A percentile compares a stretch with the other conserved stretches of the same genome.
These are phyloP conservation scores for Strigamia transsilvanica DNA, from an alignment of 2,888 invertebrate genomes.

Conservation along the genomic window DNA sequence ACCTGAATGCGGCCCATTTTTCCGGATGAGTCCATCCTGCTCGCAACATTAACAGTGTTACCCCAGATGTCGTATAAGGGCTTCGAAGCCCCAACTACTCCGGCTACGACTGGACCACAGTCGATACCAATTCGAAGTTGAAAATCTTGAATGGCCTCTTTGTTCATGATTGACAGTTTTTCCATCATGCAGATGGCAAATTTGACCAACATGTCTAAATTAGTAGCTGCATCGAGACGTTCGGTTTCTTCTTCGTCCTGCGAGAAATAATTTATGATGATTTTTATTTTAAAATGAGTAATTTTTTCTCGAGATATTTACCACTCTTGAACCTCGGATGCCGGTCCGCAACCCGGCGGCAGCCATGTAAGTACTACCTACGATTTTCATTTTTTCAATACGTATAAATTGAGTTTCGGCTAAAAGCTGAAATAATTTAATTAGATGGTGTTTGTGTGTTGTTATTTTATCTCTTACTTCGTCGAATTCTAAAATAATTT, in stretches of 20 bases:
- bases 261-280: not conserved
- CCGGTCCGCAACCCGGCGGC: conserved; percentile 88
- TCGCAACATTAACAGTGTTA: conserved; percentile 95
- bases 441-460: not conserved
- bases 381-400: conserved; percentile 96
- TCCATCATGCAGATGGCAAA: conserved; percentile 79
- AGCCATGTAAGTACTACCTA: conserved; percentile 97
- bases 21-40: conserved; percentile 94
- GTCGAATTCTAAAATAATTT: conserved; percentile 93
- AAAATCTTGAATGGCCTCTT: conserved; percentile 70
- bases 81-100: conserved; percentile 92
- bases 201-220: conserved; percentile 69
- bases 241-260: not conserved
- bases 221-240: conserved; percentile 58
- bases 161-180: conserved; percentile 71
- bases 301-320: conserved; percentile 15
- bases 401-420: conserved; percentile 71
- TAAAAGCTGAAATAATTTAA: conserved; percentile 61
- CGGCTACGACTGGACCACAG: conserved; percentile 89
- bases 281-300: not conserved
- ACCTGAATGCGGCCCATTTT: conserved; percentile 78
- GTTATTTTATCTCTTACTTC: conserved; percentile 69
- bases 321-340: conserved; percentile 69
- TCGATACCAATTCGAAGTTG: conserved; percentile 85
- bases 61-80: conserved; percentile 98